phyloP scores from a whole-genome alignment of 2,797 vertebrate species.

The Tragopan temminckii region DNA sequence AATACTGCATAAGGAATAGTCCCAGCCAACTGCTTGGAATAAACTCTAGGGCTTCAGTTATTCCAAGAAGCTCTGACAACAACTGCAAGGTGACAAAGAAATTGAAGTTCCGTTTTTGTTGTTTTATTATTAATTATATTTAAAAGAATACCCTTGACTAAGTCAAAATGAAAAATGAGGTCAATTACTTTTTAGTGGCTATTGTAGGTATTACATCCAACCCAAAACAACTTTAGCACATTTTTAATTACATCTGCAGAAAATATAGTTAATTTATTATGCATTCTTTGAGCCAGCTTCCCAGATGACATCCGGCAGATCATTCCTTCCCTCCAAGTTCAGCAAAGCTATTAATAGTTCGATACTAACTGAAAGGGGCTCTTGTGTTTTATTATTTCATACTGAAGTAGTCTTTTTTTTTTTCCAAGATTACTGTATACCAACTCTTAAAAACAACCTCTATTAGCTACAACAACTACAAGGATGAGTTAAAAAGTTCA shows the following conservation, averaged over 20 bases:
- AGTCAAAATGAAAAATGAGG: background rate
- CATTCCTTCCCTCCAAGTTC: background rate
- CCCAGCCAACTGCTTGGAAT: background rate
- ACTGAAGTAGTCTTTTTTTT: background rate
- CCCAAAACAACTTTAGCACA: background rate
- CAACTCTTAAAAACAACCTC: background rate
- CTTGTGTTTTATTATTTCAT: background rate
- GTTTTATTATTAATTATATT: background rate
- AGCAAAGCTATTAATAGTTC: background rate
- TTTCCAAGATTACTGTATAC: background rate
- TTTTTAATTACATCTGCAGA: background rate
- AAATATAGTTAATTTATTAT: background rate
- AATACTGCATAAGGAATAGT: background rate
- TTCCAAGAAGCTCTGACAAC: background rate
- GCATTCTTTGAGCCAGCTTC: background rate
- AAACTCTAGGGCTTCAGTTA: background rate
- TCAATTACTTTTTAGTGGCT: background rate
- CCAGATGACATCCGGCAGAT: background rate
- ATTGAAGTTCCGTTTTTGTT: background rate
- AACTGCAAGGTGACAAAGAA: background rate
- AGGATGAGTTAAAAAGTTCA: constrained; percentile 11
- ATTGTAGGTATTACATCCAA: background rate
- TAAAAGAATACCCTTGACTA: background rate
- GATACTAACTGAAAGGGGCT: background rate
- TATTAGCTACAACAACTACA: background rate